phyloP scores from a whole-genome alignment of 2,113 vertebrate genomes.

The Coregonus clupeaformis region DNA sequence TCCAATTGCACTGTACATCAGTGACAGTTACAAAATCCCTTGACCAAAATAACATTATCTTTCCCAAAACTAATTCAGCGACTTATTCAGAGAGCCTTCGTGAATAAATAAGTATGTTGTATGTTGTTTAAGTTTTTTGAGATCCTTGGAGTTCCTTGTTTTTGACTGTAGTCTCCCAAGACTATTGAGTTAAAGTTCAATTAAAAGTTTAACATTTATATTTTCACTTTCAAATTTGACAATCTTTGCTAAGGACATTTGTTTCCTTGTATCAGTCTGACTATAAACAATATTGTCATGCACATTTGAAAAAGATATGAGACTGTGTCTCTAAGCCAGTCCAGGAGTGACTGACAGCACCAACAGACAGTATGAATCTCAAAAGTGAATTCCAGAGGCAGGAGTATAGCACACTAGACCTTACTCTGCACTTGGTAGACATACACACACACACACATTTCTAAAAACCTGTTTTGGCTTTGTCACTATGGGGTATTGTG shows the following conservation, averaged over 20 bases:
- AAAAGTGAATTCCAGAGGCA: slow-evolving; percentile 29
- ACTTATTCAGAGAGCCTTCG: neutral
- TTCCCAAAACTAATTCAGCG: no score
- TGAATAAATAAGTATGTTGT: neutral
- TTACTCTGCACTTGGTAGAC: slow-evolving; percentile 29
- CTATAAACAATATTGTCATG: neutral
- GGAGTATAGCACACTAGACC: slow-evolving; percentile 10
- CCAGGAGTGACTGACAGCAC: slow-evolving; percentile 27
- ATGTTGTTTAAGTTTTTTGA: neutral
- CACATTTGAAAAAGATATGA: no score
- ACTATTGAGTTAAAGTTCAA: neutral
- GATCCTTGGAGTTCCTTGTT: neutral
- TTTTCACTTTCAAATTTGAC: neutral
- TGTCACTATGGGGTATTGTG: no score
- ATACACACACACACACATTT: no score
- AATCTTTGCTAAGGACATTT: neutral
- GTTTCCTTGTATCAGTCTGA: neutral
- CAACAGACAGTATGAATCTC: slow-evolving; percentile 25
- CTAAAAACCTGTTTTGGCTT: no score
- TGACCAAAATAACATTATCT: no score
- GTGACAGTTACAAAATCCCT: no score
- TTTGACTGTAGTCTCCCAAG: neutral
- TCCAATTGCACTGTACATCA: no score
- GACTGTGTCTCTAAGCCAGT: neutral
- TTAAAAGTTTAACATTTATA: neutral